Base-by-base conservation (phyloP, 2,888 invertebrate species). In the Acrobasis suavella region DNA sequence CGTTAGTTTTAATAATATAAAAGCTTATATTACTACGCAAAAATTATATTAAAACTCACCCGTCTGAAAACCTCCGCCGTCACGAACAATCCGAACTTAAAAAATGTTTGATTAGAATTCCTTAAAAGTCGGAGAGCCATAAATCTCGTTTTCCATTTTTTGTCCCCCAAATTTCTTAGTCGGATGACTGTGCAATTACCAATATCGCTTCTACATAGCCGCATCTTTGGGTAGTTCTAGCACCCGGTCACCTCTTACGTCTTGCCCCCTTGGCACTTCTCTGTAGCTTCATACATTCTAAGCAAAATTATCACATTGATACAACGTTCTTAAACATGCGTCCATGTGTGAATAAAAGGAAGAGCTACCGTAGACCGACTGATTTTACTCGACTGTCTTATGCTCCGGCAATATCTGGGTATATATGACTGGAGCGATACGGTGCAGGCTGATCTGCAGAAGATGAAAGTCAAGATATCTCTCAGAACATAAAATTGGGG, bases 171-270 rank as follows among this genome's bases (percentile, higher is more conserved):
- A 60, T 74, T 75, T 70, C 67, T 78, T 72, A 67, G 69, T 67
- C 80, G 85, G 81, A 83, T 89, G 87, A 87, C 85, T 87, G 82
- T 82, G 86, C 88, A 87, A 87, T 88, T 83, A 83, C 81, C 75
- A 74, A 78, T 80, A 83, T 78, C 76, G 65, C 65, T 65, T 69
- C 73, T 75, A 77, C 78, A 80, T 76, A 74, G 62, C 62, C 62
- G 62, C 58, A 22, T 46, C 58, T 16, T 22, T 46, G 58, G 58
- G 46, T n/a, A 46, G 12, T 14, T 46, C 14, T 14, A n/a, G 14
- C 12, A 46, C 46, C 46, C 46, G n/a, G 7, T 38, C 22, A 3
- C 9, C 54, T 64, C 61, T 7, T 52, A 58, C 38, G 60, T 10
- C 5, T 22, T 42, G 14, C 59, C 50, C 16, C 50, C 16, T 37